phyloP scores from a whole-genome alignment of 2,113 vertebrate genomes.

The Willisornis vidua region DNA sequence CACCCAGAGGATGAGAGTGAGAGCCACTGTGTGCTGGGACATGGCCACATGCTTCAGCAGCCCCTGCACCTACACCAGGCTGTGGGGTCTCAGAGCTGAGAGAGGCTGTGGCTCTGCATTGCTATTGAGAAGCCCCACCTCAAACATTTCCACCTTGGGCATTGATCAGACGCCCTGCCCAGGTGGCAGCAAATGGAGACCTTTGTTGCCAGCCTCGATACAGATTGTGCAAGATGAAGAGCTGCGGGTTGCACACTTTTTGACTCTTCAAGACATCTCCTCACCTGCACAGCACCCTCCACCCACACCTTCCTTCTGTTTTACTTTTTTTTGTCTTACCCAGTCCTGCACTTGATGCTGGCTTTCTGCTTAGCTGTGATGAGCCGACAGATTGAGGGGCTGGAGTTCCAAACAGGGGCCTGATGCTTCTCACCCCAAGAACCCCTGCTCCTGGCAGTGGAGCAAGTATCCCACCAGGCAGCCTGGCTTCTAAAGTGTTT shows the following conservation, averaged over 20 bases:
- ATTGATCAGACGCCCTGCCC: neutral
- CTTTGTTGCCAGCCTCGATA: neutral
- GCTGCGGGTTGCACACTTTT: neutral
- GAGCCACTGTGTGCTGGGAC: neutral
- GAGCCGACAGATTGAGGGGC: neutral
- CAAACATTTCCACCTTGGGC: neutral
- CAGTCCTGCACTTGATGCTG: neutral
- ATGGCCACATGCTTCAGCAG: neutral
- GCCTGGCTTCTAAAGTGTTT: neutral
- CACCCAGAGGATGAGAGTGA: neutral
- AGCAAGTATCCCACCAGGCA: neutral
- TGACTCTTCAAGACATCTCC: neutral
- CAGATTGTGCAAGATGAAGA: neutral
- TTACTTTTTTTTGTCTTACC: neutral
- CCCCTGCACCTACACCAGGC: neutral
- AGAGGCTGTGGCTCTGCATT: neutral
- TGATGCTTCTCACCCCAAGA: neutral
- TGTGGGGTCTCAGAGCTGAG: rapidly evolving
- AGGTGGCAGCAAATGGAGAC: neutral
- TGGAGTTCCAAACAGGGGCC: neutral
- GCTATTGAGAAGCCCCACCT: neutral
- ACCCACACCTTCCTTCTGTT: constrained; percentile 34
- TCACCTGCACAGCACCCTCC: neutral
- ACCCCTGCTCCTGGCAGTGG: neutral
- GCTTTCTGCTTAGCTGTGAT: neutral